These are phyloP conservation scores for Anoplius nigerrimus DNA, from an alignment of 2,888 invertebrate species.

Conservation along the genomic window DNA sequence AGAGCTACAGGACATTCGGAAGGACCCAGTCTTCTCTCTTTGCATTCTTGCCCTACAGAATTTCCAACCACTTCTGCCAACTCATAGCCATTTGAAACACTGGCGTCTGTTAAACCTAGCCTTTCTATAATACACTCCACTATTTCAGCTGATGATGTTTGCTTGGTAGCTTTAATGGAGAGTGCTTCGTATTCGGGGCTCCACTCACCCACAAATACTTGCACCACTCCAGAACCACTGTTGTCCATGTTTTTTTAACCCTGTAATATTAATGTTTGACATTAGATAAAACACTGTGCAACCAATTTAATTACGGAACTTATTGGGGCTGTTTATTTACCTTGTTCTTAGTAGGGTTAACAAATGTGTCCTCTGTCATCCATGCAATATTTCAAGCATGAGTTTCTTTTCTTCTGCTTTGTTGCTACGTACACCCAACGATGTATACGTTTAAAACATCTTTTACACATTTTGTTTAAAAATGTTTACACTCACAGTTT, in stretches of 20 bases:
- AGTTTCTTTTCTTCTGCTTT: constrained; percentile 58
- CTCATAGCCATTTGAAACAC: constrained; percentile 81
- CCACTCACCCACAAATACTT: constrained; percentile 93
- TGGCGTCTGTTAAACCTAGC: constrained; percentile 78
- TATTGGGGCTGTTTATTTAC: constrained; percentile 50
- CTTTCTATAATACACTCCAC: constrained; percentile 91
- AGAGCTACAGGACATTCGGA: constrained; percentile 88
- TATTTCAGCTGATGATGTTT: constrained; percentile 94
- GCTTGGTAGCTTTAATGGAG: constrained; percentile 93
- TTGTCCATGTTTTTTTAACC: constrained; percentile 70
- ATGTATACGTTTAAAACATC: constrained; percentile 63
- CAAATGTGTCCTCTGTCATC: constrained; percentile 70
- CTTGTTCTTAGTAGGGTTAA: constrained; percentile 69
- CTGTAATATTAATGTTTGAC: constrained; percentile 31
- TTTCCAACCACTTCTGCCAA: constrained; percentile 92
- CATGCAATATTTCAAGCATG: constrained; percentile 64
- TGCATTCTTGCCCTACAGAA: constrained; percentile 92
- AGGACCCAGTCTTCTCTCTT: constrained; percentile 90
- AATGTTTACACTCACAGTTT: constrained; percentile 42
- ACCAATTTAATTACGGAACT: too few species aligned
- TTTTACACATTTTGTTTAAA: constrained; percentile 66
- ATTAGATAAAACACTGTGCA: too few species aligned
- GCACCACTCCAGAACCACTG: constrained; percentile 73
- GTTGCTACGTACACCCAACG: constrained; percentile 63
- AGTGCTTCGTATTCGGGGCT: constrained; percentile 92